Evolutionary conservation across 2,797 vertebrate genomes (phyloP).

Genomic region (Tachyglossus aculeatus): DNA sequence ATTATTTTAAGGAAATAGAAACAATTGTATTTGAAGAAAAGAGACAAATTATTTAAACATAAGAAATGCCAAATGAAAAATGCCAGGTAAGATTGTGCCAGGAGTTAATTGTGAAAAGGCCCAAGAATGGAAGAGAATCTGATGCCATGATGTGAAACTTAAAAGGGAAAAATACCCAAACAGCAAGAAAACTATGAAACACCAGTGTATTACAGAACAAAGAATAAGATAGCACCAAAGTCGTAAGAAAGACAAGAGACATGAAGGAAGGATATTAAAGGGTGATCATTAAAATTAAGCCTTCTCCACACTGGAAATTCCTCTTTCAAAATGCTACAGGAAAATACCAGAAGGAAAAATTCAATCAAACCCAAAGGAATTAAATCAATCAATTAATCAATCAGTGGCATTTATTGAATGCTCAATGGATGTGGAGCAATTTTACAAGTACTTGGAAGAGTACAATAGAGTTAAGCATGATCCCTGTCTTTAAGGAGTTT

Average conservation of each 20-base stretch:
- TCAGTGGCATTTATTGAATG: too few relatives aligned
- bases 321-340: slow-evolving; percentile 10
- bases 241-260: not conserved
- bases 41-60: not conserved
- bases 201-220: not conserved
- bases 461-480: too few relatives aligned
- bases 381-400: too few relatives aligned
- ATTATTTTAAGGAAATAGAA: not conserved
- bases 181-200: not conserved
- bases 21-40: not conserved
- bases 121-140: not conserved
- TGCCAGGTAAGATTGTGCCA: not conserved
- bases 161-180: not conserved
- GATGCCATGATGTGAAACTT: not conserved
- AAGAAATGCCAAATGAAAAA: not conserved
- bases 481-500: too few relatives aligned
- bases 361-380: too few relatives aligned
- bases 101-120: slow-evolving; percentile 1
- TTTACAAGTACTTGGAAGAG: too few relatives aligned
- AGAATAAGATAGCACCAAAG: not conserved
- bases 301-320: not conserved
- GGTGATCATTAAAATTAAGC: not conserved
- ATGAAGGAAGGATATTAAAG: not conserved
- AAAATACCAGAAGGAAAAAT: too few relatives aligned
- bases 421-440: too few relatives aligned